Base-by-base conservation (phyloP, 2,113 vertebrate species). In the Bubalus kerabau region DNA sequence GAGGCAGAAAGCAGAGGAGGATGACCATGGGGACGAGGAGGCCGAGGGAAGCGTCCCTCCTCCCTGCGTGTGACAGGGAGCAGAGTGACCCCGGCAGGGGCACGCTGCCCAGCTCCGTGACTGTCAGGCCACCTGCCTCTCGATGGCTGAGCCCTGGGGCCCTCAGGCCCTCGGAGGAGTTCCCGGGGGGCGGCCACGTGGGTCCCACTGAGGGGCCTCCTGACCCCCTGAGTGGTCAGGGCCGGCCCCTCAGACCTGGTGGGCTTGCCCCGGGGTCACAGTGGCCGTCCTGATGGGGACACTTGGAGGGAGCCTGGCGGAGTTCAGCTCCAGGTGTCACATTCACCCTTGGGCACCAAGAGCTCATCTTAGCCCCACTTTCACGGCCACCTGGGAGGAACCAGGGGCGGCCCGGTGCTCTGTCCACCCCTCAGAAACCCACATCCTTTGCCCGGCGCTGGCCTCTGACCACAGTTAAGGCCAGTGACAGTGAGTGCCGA, bases 261-360 rank as follows among this genome's bases (percentile, higher is more conserved):
- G 15, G 15, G 36, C 26, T 28, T 13, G 10, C 26, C n/a, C 87
- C 3, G 2, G 46, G 85, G 1, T 40, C 32, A 28, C 0, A 0
- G 30, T 2, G 6, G 14, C 89, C 2, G 0, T 32, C 13, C 36
- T 19, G 32, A 36, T 14, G 4, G 23, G 43, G 9, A 50, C 5
- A 0, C 81, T 43, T 16, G 74, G 85, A 56, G 5, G 3, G 57
- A 81, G 28, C 9, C 82, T n/a, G 2, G 6, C 7, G 0, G 59
- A 48, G 50, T 43, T n/a, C 26, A 5, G 26, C 24, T 36, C 28
- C 8, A 5, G 24, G 46, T 1, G 15, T 15, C n/a, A 21, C 7
- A 0, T 9, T 6, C 1, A 2, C 24, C 5, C 11, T 2, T 32
- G 1, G 21, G 62, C 23, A 4, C 3, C 4, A 6, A 3, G 52